Conservation (phyloP, 2,888 invertebrate genomes). For the Xiphydria camelus region DNA sequence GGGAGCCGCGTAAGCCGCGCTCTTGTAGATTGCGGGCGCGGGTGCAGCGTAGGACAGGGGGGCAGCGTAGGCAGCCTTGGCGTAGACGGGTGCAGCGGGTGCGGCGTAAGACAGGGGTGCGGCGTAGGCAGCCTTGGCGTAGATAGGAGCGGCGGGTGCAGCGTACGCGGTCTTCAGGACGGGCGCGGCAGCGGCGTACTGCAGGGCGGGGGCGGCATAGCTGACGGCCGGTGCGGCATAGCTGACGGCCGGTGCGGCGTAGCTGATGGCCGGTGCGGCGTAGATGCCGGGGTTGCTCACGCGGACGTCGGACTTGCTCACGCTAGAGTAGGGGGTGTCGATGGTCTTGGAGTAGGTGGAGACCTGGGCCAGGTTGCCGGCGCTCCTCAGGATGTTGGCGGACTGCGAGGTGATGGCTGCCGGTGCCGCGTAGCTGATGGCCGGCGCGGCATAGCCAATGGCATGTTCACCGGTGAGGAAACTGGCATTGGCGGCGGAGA, state of each 20-base stretch:
- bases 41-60: constrained; percentile 40
- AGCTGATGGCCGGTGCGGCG: constrained; percentile 35
- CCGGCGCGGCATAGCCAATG: constrained; percentile 59
- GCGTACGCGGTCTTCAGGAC: constrained; percentile 15
- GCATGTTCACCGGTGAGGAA: constrained; percentile 60
- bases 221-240: constrained; percentile 20
- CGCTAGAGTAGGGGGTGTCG: constrained; percentile 74
- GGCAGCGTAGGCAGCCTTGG: constrained; percentile 23
- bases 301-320: constrained; percentile 71
- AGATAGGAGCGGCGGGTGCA: constrained; percentile 25
- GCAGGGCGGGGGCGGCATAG: constrained; percentile 32
- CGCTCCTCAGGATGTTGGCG: constrained; percentile 59
- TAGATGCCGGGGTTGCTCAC: constrained; percentile 68
- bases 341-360: constrained; percentile 72
- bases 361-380: constrained; percentile 66
- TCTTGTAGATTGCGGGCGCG: constrained; percentile 14
- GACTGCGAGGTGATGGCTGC: constrained; percentile 45
- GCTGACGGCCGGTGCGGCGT: constrained; percentile 29
- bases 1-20: constrained; percentile 25
- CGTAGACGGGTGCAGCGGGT: constrained; percentile 22
- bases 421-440: constrained; percentile 48
- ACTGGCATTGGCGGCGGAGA: constrained; percentile 55
- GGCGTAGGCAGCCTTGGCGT: constrained; percentile 26
- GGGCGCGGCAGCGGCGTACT: constrained; percentile 48
- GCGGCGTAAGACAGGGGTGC: constrained; percentile 24